Conservation (phyloP, 2,888 invertebrate species). For the Drosophila falleni region DNA sequence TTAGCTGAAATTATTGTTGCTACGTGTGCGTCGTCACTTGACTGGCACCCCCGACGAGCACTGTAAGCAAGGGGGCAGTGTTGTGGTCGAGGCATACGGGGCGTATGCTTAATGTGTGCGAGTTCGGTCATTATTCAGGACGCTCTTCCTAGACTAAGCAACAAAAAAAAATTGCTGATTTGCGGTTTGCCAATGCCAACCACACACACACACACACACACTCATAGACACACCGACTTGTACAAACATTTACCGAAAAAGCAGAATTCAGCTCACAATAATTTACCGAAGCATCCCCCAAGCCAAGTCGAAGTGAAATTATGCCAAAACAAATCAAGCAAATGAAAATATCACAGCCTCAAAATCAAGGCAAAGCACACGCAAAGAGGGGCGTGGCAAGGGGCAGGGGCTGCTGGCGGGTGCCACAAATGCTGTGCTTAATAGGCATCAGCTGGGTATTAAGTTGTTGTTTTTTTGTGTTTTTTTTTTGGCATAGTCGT, state of each 20-base stretch:
- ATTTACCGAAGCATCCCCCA: conserved; percentile 47
- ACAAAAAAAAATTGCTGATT: conserved; percentile 71
- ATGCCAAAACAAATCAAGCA: conserved; percentile 81
- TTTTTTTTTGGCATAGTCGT: conserved; percentile 28
- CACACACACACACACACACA: conserved; percentile 24
- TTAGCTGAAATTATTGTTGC: conserved; percentile 82
- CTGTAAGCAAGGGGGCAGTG: background rate
- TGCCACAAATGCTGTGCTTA: conserved; percentile 81
- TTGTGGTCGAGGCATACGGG: conserved; percentile 31
- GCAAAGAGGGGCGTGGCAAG: conserved; percentile 26
- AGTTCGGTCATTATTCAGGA: conserved; percentile 65
- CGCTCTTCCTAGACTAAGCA: conserved; percentile 19
- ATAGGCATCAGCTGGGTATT: conserved; percentile 82
- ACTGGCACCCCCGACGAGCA: conserved; percentile 17
- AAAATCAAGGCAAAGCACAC: conserved; percentile 73
- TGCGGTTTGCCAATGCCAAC: conserved; percentile 67
- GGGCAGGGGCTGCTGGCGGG: conserved; percentile 22
- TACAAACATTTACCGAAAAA: conserved; percentile 1
- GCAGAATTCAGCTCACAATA: conserved; percentile 52
- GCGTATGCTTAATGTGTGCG: conserved; percentile 70
- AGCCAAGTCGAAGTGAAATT: conserved; percentile 62
- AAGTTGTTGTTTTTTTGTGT: conserved; percentile 70
- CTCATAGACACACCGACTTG: conserved; percentile 11
- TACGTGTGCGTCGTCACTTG: conserved; percentile 80
- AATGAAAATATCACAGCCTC: conserved; percentile 78